phyloP scores from a whole-genome alignment of 2,888 invertebrate species.

The Anodontia alba region DNA sequence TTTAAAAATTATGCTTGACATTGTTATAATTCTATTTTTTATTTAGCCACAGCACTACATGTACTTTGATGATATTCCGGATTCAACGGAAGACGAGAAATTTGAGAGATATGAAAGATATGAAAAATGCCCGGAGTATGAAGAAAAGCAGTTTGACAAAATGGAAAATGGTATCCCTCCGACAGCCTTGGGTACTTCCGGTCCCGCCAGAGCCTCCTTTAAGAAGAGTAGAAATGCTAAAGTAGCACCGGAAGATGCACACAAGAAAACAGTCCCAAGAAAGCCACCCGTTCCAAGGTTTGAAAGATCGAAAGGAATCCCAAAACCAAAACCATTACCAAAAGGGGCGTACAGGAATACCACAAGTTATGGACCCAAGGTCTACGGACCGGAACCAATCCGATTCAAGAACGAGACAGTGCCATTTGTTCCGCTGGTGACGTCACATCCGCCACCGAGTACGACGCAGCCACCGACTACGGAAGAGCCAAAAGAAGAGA shows the following conservation, averaged over 20 bases:
- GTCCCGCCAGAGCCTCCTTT: neutral
- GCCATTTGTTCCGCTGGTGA: slow-evolving; percentile 11
- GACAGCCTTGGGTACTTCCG: neutral
- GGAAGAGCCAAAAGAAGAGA: neutral
- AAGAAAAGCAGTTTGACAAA: neutral
- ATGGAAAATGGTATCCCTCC: slow-evolving; percentile 6
- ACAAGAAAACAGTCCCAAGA: neutral
- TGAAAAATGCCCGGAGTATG: neutral
- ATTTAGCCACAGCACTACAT: too few relatives aligned
- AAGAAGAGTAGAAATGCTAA: slow-evolving; percentile 1
- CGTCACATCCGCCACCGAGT: slow-evolving; percentile 2
- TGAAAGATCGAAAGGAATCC: neutral
- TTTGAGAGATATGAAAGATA: neutral
- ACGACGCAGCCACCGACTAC: neutral
- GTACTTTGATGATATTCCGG: neutral
- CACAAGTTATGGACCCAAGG: neutral
- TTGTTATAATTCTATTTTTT: too few relatives aligned
- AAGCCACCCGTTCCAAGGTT: neutral
- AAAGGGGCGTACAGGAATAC: neutral
- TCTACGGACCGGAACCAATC: slow-evolving; percentile 9
- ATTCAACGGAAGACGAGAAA: neutral
- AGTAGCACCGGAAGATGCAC: neutral
- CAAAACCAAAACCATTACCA: slow-evolving; percentile 1
- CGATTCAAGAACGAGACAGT: slow-evolving; percentile 3
- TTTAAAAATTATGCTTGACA: too few relatives aligned